Evolutionary conservation across 35 echinoderm and acorn worm species (phyloP), one percentile per base, ranked within the genome.

Genomic region (Eucidaris tribuloides): DNA sequence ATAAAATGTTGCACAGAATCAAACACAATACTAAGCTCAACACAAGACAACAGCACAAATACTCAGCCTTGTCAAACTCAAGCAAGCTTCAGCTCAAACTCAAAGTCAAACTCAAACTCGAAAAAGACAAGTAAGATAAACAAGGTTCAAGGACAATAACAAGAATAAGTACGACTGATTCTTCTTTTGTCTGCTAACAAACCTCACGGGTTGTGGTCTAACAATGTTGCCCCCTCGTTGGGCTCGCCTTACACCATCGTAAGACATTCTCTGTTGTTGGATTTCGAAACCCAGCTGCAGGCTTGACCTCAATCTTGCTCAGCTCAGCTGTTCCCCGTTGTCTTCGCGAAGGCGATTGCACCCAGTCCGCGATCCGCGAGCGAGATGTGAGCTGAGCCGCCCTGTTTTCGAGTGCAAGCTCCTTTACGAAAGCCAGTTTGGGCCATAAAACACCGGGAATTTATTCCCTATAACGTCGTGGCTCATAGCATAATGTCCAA

Each of bases 221-320:
- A 74, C 68, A 35, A 36, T 44, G 5, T 74, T 42, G 2, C 68
- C 68, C 30, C 68, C 68, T 9, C 68, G 68, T 15, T 27, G 68
- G 23, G 37, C 68, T 74, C 68, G 68, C 37, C 68, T 74, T n/a
- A 36, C 68, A 44, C 68, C 68, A 42, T 74, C 68, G 37, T 74
- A 74, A 7, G 68, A 74, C 68, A 74, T 74, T 74, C 48, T 52
- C 35, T 36, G 32, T 27, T 36, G 38, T 33, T 36, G 24, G 37
- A 25, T 35, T 15, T n/a, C 23, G 66, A 43, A 25, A 22, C 41
- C 44, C 68, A 22, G 25, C 41, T 74, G 24, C 35, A 74, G 0
- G 24, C 35, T 40, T 15, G 23, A n/a, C 48, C n/a, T n/a, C n/a
- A 2, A 29, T 23, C n/a, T 74, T 41, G 28, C 40, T 44, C 4